phyloP scores from a whole-genome alignment of 2,113 vertebrate species.

The Callorhinus ursinus region DNA sequence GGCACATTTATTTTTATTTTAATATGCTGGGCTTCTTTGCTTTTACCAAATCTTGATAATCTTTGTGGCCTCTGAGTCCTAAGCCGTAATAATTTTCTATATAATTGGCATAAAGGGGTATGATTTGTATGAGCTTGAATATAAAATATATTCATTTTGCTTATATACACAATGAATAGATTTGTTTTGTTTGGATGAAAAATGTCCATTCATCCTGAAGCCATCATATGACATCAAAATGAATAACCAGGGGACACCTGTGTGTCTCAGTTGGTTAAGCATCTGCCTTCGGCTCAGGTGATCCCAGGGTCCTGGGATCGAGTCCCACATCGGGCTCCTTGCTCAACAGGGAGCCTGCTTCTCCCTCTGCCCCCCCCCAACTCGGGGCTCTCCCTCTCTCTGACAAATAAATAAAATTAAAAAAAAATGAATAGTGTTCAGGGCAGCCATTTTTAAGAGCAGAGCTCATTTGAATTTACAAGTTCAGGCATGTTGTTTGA shows the following conservation, averaged over 20 bases:
- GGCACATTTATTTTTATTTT: not conserved
- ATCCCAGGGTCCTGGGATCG: not conserved
- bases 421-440: not conserved
- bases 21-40: not conserved
- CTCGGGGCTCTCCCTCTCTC: not conserved
- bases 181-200: conserved; percentile 5
- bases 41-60: conserved; percentile 1
- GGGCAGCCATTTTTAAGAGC: not conserved
- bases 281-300: not conserved
- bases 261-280: not conserved
- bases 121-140: conserved; percentile 41
- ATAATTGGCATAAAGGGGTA: conserved; percentile 6
- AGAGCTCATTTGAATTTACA: not conserved
- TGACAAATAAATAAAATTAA: not conserved
- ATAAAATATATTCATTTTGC: conserved; percentile 29
- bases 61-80: not conserved
- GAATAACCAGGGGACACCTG: not conserved
- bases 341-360: not conserved
- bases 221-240: not conserved
- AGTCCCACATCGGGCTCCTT: not conserved
- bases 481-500: not conserved
- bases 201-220: not conserved
- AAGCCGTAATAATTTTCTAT: conserved; percentile 14
- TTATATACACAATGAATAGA: not conserved
- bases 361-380: not conserved